Evolutionary conservation across 2,797 vertebrate genomes (phyloP), one percentile per base, ranked within the genome.

Genomic region (Epinephelus coioides): DNA sequence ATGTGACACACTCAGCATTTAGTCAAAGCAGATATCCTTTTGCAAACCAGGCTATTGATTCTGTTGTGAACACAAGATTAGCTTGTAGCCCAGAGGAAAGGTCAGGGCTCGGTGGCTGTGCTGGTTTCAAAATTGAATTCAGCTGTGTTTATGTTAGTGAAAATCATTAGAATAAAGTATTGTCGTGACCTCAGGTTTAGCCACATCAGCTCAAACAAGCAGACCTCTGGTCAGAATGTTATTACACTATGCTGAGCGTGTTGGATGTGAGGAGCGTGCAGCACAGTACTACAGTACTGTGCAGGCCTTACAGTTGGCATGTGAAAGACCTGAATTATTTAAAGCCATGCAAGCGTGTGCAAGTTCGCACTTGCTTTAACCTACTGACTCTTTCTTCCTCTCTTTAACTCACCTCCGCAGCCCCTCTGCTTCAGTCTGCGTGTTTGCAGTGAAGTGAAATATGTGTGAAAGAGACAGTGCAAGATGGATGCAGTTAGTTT

Each of bases 261-360:
- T 76, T 60, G 34, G 62, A 51, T 53, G 7, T 73, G 49, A 44
- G 27, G 47, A 47, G 21, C 19, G 27, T 21, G 50, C 50, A 23
- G 23, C 56, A 54, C 51, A 44, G 43, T 59, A 73, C 44, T 43
- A 30, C 27, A 30, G 5, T 19, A 49, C 55, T 55, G 69, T 27
- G 9, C 83, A 62, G 51, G 65, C n/a, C 57, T 74, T 44, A 69
- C 73, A 84, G 82, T 82, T 40, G 2, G 63, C 87, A 74, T 80
- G 87, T 79, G 81, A 85, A 73, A 73, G 73, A 44, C 25, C 80
- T 90, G 73, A 93, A 91, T 92, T 88, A 93, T 94, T 93, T 81
- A 93, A 85, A 81, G 72, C 81, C 60, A 70, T 14, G 67, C 79
- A 76, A 84, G 83, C 8, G 21, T 54, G 73, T 72, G 80, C 81